These are phyloP conservation scores for Percopsis transmontana DNA, from an alignment of 2,113 vertebrate species.

Conservation along the genomic window DNA sequence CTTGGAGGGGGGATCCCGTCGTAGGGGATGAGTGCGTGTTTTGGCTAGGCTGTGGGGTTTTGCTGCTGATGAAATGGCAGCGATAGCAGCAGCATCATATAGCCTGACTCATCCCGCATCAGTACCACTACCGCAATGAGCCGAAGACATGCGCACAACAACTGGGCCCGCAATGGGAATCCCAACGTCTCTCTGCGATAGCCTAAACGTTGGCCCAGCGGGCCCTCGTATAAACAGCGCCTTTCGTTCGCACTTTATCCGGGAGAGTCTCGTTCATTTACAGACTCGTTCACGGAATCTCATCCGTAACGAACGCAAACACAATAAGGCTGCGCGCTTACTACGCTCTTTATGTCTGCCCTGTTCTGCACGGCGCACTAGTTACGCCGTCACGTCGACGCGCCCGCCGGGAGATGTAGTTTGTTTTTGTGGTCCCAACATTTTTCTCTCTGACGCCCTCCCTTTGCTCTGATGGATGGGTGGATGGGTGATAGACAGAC, in stretches of 20 bases:
- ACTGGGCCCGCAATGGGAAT: neutral
- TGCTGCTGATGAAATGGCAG: slow-evolving; percentile 89
- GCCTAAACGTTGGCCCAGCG: too few relatives aligned
- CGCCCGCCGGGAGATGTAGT: slow-evolving; percentile 25
- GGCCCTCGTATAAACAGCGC: neutral
- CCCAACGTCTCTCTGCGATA: too few relatives aligned
- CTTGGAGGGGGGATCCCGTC: too few relatives aligned
- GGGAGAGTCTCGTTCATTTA: neutral
- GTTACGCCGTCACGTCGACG: slow-evolving; percentile 6
- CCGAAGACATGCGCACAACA: slow-evolving; percentile 56
- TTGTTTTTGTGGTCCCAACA: neutral
- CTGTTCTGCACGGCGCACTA: neutral
- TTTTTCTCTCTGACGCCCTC: too few relatives aligned
- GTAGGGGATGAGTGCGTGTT: too few relatives aligned
- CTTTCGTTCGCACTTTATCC: neutral
- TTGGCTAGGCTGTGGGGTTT: neutral
- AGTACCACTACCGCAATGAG: slow-evolving; percentile 82
- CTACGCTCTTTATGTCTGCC: neutral
- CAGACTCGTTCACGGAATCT: neutral
- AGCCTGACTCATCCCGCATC: slow-evolving; percentile 93
- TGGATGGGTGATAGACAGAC: slow-evolving; percentile 16
- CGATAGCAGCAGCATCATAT: slow-evolving; percentile 82
- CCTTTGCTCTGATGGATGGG: neutral
- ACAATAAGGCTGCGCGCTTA: slow-evolving; percentile 19
- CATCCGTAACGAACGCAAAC: neutral